phyloP scores from a whole-genome alignment of 2,797 vertebrate genomes.

The Spinus pinus region DNA sequence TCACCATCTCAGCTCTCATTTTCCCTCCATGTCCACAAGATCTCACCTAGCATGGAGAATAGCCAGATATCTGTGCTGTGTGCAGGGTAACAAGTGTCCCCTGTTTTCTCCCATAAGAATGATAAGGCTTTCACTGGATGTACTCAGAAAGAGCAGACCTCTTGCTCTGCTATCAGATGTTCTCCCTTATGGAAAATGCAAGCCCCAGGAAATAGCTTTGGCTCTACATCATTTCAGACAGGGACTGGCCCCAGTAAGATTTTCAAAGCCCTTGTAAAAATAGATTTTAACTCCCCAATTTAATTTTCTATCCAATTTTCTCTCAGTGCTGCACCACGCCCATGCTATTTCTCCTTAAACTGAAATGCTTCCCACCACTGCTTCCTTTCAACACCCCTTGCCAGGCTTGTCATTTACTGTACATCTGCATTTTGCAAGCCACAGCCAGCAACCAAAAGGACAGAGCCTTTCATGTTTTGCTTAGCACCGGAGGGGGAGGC shows the following conservation, averaged over 20 bases:
- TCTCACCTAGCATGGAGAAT: not conserved
- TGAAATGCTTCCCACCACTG: not conserved
- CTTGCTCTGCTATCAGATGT: constrained; percentile 30
- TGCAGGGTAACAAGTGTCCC: not conserved
- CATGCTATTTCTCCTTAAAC: constrained; percentile 9
- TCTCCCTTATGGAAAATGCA: constrained; percentile 20
- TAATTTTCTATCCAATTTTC: constrained; percentile 24
- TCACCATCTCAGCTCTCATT: not conserved
- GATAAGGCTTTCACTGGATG: not conserved
- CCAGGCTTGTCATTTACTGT: constrained; percentile 11
- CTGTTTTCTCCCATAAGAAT: not conserved
- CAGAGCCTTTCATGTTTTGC: not conserved
- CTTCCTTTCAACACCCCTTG: not conserved
- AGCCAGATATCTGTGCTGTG: constrained; percentile 33
- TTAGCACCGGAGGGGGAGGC: fast-evolving
- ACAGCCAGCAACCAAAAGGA: not conserved
- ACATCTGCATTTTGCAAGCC: constrained; percentile 21
- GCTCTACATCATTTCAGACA: constrained; percentile 39
- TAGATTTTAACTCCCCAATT: not conserved
- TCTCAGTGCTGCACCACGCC: not conserved
- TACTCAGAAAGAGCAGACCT: not conserved
- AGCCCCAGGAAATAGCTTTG: constrained; percentile 15
- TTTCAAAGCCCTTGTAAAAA: constrained; percentile 39
- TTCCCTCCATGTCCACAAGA: constrained; percentile 1
- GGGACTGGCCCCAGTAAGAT: not conserved